A percentile compares a stretch with the other conserved stretches of the same genome.
Evolutionary conservation across 2,888 invertebrate species (phyloP).

Genomic region (Megalurothrips usitatus): DNA sequence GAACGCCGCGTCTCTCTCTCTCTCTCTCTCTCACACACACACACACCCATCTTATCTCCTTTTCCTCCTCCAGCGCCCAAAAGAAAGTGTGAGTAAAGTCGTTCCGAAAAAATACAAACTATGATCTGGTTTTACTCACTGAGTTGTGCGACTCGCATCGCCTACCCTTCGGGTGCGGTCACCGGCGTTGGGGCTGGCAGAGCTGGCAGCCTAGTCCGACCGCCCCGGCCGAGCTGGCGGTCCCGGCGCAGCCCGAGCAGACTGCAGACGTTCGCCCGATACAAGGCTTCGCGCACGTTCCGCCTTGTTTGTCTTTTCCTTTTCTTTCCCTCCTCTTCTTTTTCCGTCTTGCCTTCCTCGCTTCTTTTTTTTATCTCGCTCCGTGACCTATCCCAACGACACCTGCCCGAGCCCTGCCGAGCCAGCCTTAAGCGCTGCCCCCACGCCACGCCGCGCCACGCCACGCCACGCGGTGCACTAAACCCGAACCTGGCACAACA

Average conservation of each 20-base stretch:
- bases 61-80: too few relatives aligned
- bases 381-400: constrained; percentile 7
- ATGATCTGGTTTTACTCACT: too few relatives aligned
- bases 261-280: too few relatives aligned
- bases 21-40: too few relatives aligned
- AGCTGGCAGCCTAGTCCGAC: not conserved
- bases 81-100: not conserved
- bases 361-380: not conserved
- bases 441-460: not conserved
- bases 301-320: not conserved
- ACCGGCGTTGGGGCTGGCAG: not conserved
- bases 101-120: too few relatives aligned
- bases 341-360: not conserved
- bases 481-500: not conserved
- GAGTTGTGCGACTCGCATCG: too few relatives aligned
- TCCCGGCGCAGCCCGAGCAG: not conserved
- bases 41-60: too few relatives aligned
- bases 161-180: not conserved
- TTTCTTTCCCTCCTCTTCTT: not conserved
- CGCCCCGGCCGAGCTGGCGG: not conserved
- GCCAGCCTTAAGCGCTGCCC: too few relatives aligned
- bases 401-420: not conserved
- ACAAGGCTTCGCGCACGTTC: not conserved
- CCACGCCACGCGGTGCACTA: not conserved
- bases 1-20: too few relatives aligned